Evolutionary conservation across 1,140 invertebrate species (phyloP), one percentile per base, ranked within the genome.

Genomic region (Aricia agestis): DNA sequence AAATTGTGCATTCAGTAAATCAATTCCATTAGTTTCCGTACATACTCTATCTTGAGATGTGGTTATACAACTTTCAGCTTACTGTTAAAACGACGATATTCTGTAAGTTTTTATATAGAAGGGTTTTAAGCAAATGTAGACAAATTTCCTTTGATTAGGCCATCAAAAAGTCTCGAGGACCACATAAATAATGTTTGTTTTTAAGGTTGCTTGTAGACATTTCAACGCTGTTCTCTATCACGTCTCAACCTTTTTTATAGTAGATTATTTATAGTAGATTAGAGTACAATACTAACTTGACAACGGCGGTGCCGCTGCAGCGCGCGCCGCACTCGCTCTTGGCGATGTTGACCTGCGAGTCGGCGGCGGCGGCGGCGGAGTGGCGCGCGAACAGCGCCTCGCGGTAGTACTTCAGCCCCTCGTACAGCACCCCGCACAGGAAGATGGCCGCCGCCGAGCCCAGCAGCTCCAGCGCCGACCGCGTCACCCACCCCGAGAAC

Each of bases 361-460:
- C 94, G 83, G 36, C 95, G 92, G 74, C 95, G 93, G 81, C 94
- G 92, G 70, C 94, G 92, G 70, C 94, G 76, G 66, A 95, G 78
- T 96, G 95, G 0, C 95, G 94, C 80, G 94, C 95, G 84, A 96
- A 96, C 2, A 96, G 87, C 79, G 95, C 95, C 85, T 97, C 96
- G n/a, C 96, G 93, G 83, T 96, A 97, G 92, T 97, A 97, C 91
- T 98, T 98, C 0, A 98, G 93, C 0, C 97, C 97, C 91, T 98
- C 98, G 84, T 98, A 98, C 17, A 98, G 92, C 10, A 97, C 93
- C 0, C 95, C 96, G 86, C 98, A 94, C 58, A 98, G 92, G 81
- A 98, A 96, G 57, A 98, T 96, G 36, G 95, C 96, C 61, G 98
- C 93, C 87, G 97, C 95, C 0, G 97, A 97, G 0, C 95, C 96